Conservation (phyloP, 1,140 invertebrate genomes). For the Sweltsa coloradensis region DNA sequence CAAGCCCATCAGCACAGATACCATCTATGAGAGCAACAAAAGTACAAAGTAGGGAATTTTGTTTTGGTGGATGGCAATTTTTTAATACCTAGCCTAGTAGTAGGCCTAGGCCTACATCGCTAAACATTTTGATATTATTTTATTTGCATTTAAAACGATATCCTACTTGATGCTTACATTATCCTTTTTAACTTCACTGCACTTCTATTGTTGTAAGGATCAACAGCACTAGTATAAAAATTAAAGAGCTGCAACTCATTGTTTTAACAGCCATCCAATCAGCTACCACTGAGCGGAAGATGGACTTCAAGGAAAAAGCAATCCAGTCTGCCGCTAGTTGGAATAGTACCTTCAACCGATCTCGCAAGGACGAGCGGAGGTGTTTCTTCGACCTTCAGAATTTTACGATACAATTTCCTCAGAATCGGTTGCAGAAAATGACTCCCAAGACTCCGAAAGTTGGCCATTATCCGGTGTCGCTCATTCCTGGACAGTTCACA, state of each 20-base stretch:
- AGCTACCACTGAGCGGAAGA: slow-evolving; percentile 36
- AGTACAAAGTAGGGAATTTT: too few relatives aligned
- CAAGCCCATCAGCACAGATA: too few relatives aligned
- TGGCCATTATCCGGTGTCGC: slow-evolving; percentile 77
- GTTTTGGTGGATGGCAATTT: too few relatives aligned
- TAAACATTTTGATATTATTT: too few relatives aligned
- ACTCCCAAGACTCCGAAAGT: slow-evolving; percentile 38
- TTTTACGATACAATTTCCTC: slow-evolving; percentile 57
- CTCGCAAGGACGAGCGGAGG: slow-evolving; percentile 50
- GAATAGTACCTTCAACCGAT: slow-evolving; percentile 76
- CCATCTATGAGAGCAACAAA: too few relatives aligned
- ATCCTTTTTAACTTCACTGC: slow-evolving; percentile 1
- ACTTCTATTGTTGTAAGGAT: neutral
- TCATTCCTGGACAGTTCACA: slow-evolving; percentile 87
- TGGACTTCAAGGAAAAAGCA: slow-evolving; percentile 73
- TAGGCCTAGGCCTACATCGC: too few relatives aligned
- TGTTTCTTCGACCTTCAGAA: slow-evolving; percentile 65
- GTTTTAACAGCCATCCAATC: slow-evolving; percentile 30
- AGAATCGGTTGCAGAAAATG: slow-evolving; percentile 29
- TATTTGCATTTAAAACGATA: too few relatives aligned
- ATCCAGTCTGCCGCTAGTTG: slow-evolving; percentile 76
- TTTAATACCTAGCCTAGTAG: too few relatives aligned
- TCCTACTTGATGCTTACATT: too few relatives aligned
- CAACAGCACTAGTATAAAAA: neutral
- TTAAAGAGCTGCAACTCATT: slow-evolving; percentile 1